These are phyloP conservation scores for Drosophila dives DNA, from an alignment of 2,888 invertebrate genomes.

Conservation along the genomic window DNA sequence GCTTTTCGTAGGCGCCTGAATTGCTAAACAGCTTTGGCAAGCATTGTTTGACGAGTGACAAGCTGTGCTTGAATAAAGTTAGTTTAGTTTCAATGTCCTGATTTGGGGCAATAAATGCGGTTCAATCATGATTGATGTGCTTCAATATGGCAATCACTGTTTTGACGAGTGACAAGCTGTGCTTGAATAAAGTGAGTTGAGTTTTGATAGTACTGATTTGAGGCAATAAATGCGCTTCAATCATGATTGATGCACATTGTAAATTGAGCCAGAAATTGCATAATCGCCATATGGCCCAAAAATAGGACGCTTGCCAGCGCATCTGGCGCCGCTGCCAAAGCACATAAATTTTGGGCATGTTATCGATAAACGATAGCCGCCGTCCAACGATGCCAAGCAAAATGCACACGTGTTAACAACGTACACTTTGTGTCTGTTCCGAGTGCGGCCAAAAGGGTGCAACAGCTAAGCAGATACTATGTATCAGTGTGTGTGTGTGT, in stretches of 20 bases:
- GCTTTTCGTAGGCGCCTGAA: constrained; percentile 6
- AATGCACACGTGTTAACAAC: constrained; percentile 80
- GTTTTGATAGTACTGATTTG: background rate
- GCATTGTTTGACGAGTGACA: background rate
- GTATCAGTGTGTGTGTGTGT: constrained; percentile 1
- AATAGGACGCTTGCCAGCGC: constrained; percentile 16
- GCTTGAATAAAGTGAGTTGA: background rate
- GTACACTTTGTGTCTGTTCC: constrained; percentile 54
- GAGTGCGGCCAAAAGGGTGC: constrained; percentile 2
- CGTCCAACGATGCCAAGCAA: constrained; percentile 55
- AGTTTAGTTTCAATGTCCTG: background rate
- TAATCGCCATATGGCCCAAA: constrained; percentile 9
- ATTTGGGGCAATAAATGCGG: background rate
- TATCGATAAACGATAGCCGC: constrained; percentile 69
- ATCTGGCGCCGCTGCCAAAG: constrained; percentile 49
- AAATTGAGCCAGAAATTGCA: constrained; percentile 8
- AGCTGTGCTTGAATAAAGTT: background rate
- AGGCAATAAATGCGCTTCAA: background rate
- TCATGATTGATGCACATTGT: constrained; percentile 9
- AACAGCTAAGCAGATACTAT: background rate
- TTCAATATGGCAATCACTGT: no score
- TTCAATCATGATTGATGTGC: background rate
- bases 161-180: background rate
- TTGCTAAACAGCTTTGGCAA: constrained; percentile 19
- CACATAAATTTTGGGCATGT: constrained; percentile 61